Conservation (phyloP, 2,113 vertebrate species). For the Halichoerus grypus region DNA sequence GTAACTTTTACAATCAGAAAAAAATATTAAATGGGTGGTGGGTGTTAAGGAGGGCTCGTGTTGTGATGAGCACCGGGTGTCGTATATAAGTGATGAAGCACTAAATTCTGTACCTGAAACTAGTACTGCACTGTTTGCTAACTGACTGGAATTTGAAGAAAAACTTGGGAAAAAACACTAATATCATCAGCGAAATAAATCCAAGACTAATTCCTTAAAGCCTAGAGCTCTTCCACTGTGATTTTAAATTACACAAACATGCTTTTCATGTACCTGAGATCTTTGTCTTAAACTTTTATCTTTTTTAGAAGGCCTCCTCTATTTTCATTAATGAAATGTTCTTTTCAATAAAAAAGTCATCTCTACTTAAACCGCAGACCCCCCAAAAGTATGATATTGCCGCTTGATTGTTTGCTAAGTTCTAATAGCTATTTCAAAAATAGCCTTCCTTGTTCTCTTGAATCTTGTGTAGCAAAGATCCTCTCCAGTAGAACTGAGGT, state of each 20-base stretch:
- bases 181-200: neutral
- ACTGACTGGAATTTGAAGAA: neutral
- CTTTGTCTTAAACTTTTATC: neutral
- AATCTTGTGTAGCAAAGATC: neutral
- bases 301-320: neutral
- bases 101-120: neutral
- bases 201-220: neutral
- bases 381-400: neutral
- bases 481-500: neutral
- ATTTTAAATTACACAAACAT: neutral
- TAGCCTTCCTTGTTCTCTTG: neutral
- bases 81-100: neutral
- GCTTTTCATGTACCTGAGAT: neutral
- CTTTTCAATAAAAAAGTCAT: neutral
- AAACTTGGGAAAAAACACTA: neutral
- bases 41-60: neutral
- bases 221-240: neutral
- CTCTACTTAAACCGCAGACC: neutral
- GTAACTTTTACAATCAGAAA: constrained; percentile 20
- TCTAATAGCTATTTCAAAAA: neutral
- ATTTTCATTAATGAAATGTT: neutral
- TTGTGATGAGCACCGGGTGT: neutral
- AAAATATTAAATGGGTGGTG: neutral
- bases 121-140: neutral
- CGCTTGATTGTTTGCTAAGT: neutral